Base-by-base conservation (phyloP, 53 echinoderm and acorn worm species). In the Henricia sp. region DNA sequence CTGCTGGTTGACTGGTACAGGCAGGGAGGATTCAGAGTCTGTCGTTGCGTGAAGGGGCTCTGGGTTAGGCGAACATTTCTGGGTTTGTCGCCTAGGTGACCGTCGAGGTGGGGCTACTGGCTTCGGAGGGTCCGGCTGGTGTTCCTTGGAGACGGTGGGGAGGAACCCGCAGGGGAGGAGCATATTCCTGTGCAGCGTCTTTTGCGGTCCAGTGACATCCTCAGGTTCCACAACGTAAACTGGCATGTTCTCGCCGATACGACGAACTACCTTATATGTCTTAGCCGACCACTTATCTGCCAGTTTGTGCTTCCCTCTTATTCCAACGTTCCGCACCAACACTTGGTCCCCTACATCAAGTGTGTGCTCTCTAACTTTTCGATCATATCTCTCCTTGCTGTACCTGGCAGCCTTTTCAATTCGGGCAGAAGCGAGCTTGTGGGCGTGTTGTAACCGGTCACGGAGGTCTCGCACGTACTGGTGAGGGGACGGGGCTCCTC, bases 281-380 rank as follows among this genome's bases (percentile, higher is more conserved):
- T 52, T 52, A 20, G 52, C 29, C 17, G 74, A 63, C 90, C 90
- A 90, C 25, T 52, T 33, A 43, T 84, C 80, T 20, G 80, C 80
- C 4, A 90, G 50, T 26, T 90, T 90, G 30, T 90, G 90, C 19
- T 30, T 52, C 13, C 90, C 90, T 13, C 59, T 58, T 13, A 90
- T 44, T 0, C 85, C 90, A 1, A 90, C 72, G 3, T 71, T 78
- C 26, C 68, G 24, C 2, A 90, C 76, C 19, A 86, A 30, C 12
- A 90, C 86, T 17, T 36, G 28, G 32, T 90, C 90, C 1, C 71
- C 82, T 2, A 13, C 34, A 17, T 69, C 36, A 0, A 90, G 50
- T 0, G 50, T 23, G 9, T 70, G 42, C 19, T 73, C 92, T 11
- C 89, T 59, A 0, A 82, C 80, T n/a, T 23, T 4, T 3, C 26